These are phyloP conservation scores for Dicrurus megarhynchus DNA, from an alignment of 2,113 vertebrate species.

Conservation along the genomic window DNA sequence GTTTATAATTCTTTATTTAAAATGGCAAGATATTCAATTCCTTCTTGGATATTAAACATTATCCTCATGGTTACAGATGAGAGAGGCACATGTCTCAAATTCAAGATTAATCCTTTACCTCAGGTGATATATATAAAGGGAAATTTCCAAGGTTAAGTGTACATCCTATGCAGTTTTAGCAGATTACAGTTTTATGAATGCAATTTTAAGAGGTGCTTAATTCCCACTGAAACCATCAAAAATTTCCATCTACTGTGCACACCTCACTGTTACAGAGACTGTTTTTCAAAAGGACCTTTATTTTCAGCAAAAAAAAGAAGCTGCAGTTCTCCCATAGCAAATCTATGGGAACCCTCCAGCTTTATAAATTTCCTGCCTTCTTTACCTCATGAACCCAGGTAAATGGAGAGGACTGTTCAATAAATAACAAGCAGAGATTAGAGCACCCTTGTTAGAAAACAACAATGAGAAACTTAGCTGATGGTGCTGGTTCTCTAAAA, in stretches of 20 bases:
- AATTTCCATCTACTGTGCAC: not conserved
- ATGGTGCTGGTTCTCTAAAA: not conserved
- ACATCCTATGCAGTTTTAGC: conserved; percentile 11
- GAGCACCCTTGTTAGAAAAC: not conserved
- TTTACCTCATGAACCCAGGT: not conserved
- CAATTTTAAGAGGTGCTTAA: not conserved
- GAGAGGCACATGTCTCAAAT: not conserved
- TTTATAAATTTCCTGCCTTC: not conserved
- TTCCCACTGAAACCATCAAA: conserved; percentile 17
- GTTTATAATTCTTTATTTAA: conserved; percentile 48
- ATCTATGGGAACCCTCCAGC: not conserved
- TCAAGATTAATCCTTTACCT: conserved; percentile 57
- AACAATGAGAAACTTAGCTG: not conserved
- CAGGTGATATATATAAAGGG: conserved; percentile 15
- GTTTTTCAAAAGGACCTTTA: not conserved
- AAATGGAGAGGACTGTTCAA: not conserved
- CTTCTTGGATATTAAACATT: conserved; percentile 24
- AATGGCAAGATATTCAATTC: conserved; percentile 32
- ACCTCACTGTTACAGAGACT: not conserved
- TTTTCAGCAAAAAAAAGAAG: not conserved
- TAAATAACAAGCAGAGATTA: not conserved
- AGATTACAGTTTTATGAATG: conserved; percentile 28
- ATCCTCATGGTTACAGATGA: conserved; percentile 36
- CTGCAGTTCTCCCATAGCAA: not conserved
- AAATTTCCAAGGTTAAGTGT: conserved; percentile 51